phyloP scores from a whole-genome alignment of 2,113 vertebrate genomes.

The Zosterops pallidus region DNA sequence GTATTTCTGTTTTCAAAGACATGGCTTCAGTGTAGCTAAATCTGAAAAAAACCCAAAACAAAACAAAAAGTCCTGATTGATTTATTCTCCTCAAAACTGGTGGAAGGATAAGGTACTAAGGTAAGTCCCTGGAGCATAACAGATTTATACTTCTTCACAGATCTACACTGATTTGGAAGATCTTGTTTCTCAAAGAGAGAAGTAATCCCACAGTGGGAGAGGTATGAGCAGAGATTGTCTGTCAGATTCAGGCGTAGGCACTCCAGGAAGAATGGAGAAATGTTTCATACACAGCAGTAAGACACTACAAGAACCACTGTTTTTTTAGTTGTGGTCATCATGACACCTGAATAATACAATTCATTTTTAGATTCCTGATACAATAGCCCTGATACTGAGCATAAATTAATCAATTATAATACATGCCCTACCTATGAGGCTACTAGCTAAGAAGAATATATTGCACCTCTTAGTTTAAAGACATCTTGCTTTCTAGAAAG shows the following conservation, averaged over 20 bases:
- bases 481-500: not conserved
- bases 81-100: not conserved
- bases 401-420: not conserved
- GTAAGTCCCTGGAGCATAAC: not conserved
- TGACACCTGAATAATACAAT: not conserved
- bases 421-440: not conserved
- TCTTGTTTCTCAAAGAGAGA: not conserved
- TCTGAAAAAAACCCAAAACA: not conserved
- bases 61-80: not conserved
- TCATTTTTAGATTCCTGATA: not conserved
- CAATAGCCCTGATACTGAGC: not conserved
- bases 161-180: not conserved
- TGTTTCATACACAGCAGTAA: not conserved
- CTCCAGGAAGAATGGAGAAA: not conserved
- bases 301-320: not conserved
- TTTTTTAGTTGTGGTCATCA: not conserved
- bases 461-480: not conserved
- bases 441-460: not conserved
- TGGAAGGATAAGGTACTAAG: not conserved
- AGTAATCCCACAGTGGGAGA: accelerated
- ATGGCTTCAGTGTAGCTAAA: not conserved
- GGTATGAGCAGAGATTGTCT: not conserved
- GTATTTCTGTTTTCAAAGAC: not conserved
- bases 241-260: not conserved
- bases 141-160: not conserved